Base-by-base conservation (phyloP, 2,888 invertebrate genomes). In the Xylocampa areola region DNA sequence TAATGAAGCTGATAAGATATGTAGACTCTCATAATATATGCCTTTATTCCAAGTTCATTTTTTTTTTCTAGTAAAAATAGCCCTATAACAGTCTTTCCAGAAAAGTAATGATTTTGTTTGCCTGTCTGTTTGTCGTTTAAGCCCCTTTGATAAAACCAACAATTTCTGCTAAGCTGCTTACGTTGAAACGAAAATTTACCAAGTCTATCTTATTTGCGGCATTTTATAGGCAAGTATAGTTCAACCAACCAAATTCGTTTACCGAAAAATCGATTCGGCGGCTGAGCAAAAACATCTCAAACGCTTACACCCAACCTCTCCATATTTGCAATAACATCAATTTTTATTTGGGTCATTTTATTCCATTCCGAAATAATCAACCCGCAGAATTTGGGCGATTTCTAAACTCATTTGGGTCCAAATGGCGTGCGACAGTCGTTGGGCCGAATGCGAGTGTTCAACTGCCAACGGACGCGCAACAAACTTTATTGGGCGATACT, bases 371-470 rank as follows among this genome's bases (percentile, higher is more conserved):
- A 73, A 62, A 76, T 70, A 64, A 74, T 73, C 54, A 73, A 62
- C 50, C 55, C 69, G 67, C 55, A 59, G 54, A 62, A 63, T 70
- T 76, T 68, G 48, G 71, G 40, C 58, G 59, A 74, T 73, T 76
- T 39, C 61, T 60, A 61, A 74, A 63, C 65, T 68, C 77, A 74
- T 75, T 75, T 75, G 75, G 63, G 48, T 45, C 53, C 36, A 64
- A 71, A 77, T 54, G 72, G 54, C 49, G 49, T 64, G 70, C 43
- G 55, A 57, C 60, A 60, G 72, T 62, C 55, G 49, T 59, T 49
- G 52, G 36, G 13, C 43, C 41, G 39, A 52, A 40, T 19, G 27
- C 48, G 62, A 32, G 49, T 49, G 43, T 59, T 59, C 36, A 32
- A 32, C 68, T 68, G 45, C 25, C 32, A 54, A 49, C 52, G 63